Base-by-base conservation (phyloP, 2,113 vertebrate genomes). In the Sphyrna mokarran region DNA sequence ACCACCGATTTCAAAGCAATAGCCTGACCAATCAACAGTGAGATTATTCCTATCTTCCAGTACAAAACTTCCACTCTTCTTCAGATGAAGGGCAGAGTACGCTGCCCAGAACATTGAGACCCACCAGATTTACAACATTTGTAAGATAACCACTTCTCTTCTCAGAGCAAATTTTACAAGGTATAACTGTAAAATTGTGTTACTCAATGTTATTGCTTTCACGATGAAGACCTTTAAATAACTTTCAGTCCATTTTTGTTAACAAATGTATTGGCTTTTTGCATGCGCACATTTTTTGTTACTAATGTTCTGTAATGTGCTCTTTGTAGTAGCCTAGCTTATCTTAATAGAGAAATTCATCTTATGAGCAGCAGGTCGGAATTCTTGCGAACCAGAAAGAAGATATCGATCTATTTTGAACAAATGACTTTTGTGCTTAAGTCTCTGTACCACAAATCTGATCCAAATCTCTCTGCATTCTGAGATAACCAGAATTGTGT, bases 271-370 rank as follows among this genome's bases (percentile, higher is more conserved):
- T 37, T 91, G 61, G 16, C n/a, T 66, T 83, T 70, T 37, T 93
- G 33, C 29, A 48, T 66, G n/a, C n/a, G 5, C 11, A n/a, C 29
- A 37, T 66, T 91, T n/a, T 90, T 91, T 91, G 33, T 66, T 68
- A 37, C 66, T 93, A 93, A n/a, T 61, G 58, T 66, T 93, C 89
- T 93, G 18, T 68, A 37, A 93, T 68, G 61, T 37, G 14, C 18
- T 20, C 89, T 93, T 93, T 93, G 89, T 66, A 37, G 16, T 40
- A 37, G 66, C 22, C 6, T 68, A 66, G 14, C 61, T 93, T 93
- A 93, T 93, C 89, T 93, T n/a, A 37, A 93, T 68, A 18, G 89
- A 22, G 61, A 93, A 93, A 93, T 93, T 37, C 6, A 37, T 93
- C 89, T 91, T 93, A n/a, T 93, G 89, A 58, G 58, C 58, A 91